phyloP scores from a whole-genome alignment of 2,113 vertebrate genomes.

The Rhinolophus sinicus region DNA sequence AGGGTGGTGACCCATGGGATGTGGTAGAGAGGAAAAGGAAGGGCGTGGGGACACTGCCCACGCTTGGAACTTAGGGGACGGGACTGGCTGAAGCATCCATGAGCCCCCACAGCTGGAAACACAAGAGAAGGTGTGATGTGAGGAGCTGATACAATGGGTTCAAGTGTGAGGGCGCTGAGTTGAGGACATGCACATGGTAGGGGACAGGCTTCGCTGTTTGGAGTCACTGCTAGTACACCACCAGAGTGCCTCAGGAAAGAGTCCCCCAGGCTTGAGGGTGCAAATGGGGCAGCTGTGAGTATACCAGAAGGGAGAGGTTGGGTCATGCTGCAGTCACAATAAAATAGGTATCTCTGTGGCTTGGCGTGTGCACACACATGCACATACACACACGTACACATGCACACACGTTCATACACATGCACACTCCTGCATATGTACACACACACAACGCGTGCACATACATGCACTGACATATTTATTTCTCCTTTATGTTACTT shows the following conservation, averaged over 20 bases:
- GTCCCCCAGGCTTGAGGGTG: rapidly evolving
- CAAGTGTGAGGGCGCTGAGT: neutral
- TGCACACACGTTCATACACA: no score
- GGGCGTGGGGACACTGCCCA: no score
- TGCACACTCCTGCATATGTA: no score
- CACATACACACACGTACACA: neutral
- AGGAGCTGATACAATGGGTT: neutral
- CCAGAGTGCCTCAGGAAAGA: neutral
- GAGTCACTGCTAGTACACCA: neutral
- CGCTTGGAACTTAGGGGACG: neutral
- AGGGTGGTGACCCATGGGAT: rapidly evolving
- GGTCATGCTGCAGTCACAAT: neutral
- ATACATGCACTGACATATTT: neutral
- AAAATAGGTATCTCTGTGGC: neutral
- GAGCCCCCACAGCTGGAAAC: neutral
- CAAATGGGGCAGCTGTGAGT: neutral
- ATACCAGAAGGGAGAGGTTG: no score
- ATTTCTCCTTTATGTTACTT: neutral
- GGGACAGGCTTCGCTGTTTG: neutral
- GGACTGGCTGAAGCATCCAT: neutral
- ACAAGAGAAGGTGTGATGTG: neutral
- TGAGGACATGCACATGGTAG: neutral
- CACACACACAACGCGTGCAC: neutral
- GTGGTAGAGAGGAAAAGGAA: rapidly evolving
- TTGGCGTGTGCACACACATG: neutral